Percentiles rank a stretch among this genome's conserved stretches.
These are phyloP conservation scores for Acanthaster planci DNA, from an alignment of 35 echinoderm and acorn worm species.

Conservation along the genomic window DNA sequence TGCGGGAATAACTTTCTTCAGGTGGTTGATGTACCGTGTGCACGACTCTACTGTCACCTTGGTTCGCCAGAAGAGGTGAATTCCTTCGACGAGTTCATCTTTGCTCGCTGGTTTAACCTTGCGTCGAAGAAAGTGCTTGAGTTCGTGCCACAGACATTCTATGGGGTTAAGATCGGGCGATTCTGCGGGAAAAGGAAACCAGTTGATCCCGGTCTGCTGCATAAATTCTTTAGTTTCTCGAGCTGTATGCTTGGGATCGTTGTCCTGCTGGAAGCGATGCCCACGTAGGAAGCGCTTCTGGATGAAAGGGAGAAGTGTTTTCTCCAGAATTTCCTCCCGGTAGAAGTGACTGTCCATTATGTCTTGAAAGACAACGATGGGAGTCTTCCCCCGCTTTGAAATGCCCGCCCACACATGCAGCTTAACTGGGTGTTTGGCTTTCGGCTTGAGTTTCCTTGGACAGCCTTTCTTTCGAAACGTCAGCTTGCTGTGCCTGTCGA, in stretches of 20 bases:
- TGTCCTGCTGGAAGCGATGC: conserved; percentile 40
- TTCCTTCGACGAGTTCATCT: background rate
- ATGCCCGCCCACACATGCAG: conserved; percentile 69
- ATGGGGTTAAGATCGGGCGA: background rate
- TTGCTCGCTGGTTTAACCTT: background rate
- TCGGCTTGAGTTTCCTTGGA: conserved; percentile 29
- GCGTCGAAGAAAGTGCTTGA: too few relatives aligned
- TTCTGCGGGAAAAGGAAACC: too few relatives aligned
- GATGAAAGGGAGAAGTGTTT: conserved; percentile 35
- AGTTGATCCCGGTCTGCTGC: too few relatives aligned
- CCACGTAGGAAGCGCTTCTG: conserved; percentile 5
- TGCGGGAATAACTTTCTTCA: conserved; percentile 58
- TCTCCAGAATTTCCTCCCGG: conserved; percentile 30
- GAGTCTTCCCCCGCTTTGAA: conserved; percentile 33
- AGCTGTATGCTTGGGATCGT: conserved; percentile 50
- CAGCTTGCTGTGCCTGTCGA: background rate
- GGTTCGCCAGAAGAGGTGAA: background rate
- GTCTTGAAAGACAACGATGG: conserved; percentile 58
- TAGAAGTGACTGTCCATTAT: conserved; percentile 61
- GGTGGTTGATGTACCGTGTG: conserved; percentile 62
- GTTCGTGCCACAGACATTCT: too few relatives aligned
- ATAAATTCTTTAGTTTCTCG: conserved; percentile 31
- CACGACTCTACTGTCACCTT: conserved; percentile 9
- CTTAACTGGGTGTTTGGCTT: conserved; percentile 54
- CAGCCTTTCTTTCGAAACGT: conserved; percentile 20